A percentile compares a stretch with the other conserved stretches of the same genome.
phyloP scores from a whole-genome alignment of 2,888 invertebrate genomes.

The Apomyelois bistriatella region DNA sequence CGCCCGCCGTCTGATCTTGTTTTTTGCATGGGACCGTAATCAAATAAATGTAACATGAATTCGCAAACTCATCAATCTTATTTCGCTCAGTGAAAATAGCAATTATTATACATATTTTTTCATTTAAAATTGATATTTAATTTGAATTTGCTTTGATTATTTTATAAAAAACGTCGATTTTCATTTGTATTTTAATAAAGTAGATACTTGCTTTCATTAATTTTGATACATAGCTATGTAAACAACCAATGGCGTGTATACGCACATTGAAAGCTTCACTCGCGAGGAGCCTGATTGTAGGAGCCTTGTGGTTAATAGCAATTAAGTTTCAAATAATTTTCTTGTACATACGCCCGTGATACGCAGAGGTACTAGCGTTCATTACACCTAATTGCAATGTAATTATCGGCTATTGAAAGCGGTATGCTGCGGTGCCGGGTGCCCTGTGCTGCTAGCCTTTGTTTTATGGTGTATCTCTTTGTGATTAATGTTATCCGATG shows the following conservation, averaged over 20 bases:
- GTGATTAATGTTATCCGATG: constrained; percentile 21
- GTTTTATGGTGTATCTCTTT: constrained; percentile 26
- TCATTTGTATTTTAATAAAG: constrained; percentile 12
- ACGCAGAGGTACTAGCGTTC: constrained; percentile 41
- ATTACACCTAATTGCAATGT: constrained; percentile 60
- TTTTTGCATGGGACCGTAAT: constrained; percentile 22
- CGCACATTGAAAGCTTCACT: constrained; percentile 21
- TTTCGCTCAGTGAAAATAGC: constrained; percentile 34
- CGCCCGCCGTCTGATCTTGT: constrained; percentile 1
- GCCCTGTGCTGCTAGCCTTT: constrained; percentile 31
- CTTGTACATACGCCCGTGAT: constrained; percentile 31
- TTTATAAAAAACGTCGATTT: neutral
- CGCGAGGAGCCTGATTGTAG: constrained; percentile 18
- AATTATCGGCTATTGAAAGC: constrained; percentile 59
- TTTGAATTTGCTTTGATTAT: constrained; percentile 17
- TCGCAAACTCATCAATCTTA: constrained; percentile 56
- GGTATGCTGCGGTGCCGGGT: constrained; percentile 35
- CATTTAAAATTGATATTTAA: constrained; percentile 50
- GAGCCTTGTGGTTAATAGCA: constrained; percentile 36
- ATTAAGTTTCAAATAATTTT: constrained; percentile 47
- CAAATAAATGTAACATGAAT: constrained; percentile 34
- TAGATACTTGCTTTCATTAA: constrained; percentile 9
- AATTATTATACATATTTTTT: constrained; percentile 47
- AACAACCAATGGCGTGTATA: constrained; percentile 17
- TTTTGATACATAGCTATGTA: constrained; percentile 17